Evolutionary conservation across 2,888 invertebrate genomes (phyloP).

Genomic region (Caenorhabditis doughertyi): DNA sequence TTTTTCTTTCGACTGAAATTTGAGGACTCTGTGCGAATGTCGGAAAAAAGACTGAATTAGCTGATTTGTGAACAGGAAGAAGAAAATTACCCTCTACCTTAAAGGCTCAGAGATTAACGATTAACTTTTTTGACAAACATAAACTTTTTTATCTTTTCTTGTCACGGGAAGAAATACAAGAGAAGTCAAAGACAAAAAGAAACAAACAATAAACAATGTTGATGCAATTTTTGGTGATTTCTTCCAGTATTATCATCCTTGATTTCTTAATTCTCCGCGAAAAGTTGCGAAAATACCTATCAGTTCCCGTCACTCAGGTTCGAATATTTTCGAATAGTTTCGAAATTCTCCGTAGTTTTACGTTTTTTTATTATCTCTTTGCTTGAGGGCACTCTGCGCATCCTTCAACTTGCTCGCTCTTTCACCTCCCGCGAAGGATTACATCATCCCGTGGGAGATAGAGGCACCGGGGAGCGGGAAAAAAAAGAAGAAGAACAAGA

Average conservation of each 20-base stretch:
- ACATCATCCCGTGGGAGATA: slow-evolving; percentile 64
- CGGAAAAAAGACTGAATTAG: not conserved
- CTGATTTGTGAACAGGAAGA: slow-evolving; percentile 33
- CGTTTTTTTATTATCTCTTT: slow-evolving; percentile 50
- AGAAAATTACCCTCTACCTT: slow-evolving; percentile 22
- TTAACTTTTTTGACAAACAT: slow-evolving; percentile 39
- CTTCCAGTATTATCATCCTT: slow-evolving; percentile 17
- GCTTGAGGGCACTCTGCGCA: slow-evolving; percentile 51
- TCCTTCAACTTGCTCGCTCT: slow-evolving; percentile 52
- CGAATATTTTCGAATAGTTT: slow-evolving; percentile 56
- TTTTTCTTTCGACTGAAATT: slow-evolving; percentile 22
- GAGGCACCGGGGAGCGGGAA: slow-evolving; percentile 20
- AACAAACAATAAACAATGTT: slow-evolving; percentile 19
- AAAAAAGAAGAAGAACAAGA: slow-evolving; percentile 23
- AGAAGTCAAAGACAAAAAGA: not conserved
- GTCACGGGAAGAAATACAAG: slow-evolving; percentile 14
- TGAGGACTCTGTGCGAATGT: not conserved
- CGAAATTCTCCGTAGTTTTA: slow-evolving; percentile 40
- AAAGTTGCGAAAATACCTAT: slow-evolving; percentile 36
- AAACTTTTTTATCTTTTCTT: slow-evolving; percentile 33
- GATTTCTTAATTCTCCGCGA: not conserved
- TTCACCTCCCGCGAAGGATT: slow-evolving; percentile 55
- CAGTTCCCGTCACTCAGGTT: slow-evolving; percentile 26
- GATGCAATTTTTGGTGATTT: slow-evolving; percentile 7
- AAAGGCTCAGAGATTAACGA: slow-evolving; percentile 46